phyloP scores from a whole-genome alignment of 2,888 invertebrate species.

The Onchidella celtica region DNA sequence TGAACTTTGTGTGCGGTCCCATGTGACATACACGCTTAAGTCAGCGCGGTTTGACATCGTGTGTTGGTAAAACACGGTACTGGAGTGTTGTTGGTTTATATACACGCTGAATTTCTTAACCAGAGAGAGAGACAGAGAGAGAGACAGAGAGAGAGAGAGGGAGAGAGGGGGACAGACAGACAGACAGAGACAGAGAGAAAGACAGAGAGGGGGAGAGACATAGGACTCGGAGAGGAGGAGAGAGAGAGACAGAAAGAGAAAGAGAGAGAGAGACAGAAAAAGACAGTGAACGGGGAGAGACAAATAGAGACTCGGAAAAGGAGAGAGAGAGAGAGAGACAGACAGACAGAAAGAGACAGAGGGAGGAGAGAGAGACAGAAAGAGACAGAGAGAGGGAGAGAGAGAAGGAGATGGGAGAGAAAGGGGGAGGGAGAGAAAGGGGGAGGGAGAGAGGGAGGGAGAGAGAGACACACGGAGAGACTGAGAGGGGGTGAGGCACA shows the following conservation, averaged over 20 bases:
- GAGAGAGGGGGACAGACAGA: neutral
- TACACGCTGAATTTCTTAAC: neutral
- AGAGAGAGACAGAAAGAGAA: neutral
- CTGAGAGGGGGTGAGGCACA: neutral
- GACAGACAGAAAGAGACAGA: neutral
- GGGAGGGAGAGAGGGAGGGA: neutral
- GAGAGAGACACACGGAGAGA: neutral
- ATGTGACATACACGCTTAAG: too few relatives aligned
- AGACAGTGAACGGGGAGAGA: neutral
- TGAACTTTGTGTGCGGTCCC: too few relatives aligned
- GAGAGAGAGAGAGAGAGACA: conserved; percentile 5
- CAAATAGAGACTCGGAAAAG: neutral
- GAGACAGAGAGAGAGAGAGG: neutral
- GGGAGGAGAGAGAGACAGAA: neutral
- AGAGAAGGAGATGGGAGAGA: neutral
- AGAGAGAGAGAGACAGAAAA: neutral
- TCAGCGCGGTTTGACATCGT: too few relatives aligned
- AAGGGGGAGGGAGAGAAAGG: neutral
- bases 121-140: neutral
- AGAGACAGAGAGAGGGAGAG: neutral
- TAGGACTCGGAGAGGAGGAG: neutral
- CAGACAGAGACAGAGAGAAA: neutral
- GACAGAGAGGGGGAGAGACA: neutral
- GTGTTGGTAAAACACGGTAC: too few relatives aligned
- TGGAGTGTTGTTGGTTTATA: too few relatives aligned